Evolutionary conservation across 1,140 invertebrate species (phyloP).

Genomic region (Patella vulgata): DNA sequence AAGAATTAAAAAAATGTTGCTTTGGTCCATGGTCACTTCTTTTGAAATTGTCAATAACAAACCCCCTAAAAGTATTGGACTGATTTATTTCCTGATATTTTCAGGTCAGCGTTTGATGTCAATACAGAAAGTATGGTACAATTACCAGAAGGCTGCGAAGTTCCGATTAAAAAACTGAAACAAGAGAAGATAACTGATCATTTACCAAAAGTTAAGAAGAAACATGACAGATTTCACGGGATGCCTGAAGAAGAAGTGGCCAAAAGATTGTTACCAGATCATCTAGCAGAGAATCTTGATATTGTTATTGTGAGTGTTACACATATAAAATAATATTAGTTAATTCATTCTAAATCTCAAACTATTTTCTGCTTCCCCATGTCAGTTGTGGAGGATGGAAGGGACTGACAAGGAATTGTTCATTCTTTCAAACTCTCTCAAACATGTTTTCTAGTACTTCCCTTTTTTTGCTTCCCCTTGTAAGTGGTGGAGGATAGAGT

Average conservation of each 20-base stretch:
- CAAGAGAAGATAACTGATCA: slow-evolving; percentile 67
- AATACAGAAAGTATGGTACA: slow-evolving; percentile 2
- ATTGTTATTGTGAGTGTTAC: slow-evolving; percentile 92
- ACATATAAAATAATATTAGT: neutral
- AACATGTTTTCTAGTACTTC: too few species aligned
- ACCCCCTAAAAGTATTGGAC: too few species aligned
- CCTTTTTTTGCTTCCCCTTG: too few species aligned
- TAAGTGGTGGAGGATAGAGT: too few species aligned
- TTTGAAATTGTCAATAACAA: too few species aligned
- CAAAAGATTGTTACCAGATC: slow-evolving; percentile 91
- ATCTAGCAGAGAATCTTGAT: slow-evolving; percentile 90
- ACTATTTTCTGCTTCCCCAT: neutral
- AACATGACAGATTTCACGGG: slow-evolving; percentile 96
- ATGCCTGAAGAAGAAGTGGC: slow-evolving; percentile 97
- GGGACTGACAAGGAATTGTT: neutral
- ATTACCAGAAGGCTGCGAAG: slow-evolving; percentile 29
- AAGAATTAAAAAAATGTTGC: too few species aligned
- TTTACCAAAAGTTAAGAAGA: slow-evolving; percentile 87
- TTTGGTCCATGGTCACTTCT: too few species aligned
- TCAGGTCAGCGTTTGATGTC: too few species aligned
- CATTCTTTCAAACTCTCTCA: neutral
- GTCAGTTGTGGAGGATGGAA: neutral
- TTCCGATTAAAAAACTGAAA: slow-evolving; percentile 57
- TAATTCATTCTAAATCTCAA: neutral
- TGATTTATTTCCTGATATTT: too few species aligned